These are phyloP conservation scores for Nycticebus coucang DNA, from an alignment of 2,113 vertebrate genomes.

Conservation along the genomic window DNA sequence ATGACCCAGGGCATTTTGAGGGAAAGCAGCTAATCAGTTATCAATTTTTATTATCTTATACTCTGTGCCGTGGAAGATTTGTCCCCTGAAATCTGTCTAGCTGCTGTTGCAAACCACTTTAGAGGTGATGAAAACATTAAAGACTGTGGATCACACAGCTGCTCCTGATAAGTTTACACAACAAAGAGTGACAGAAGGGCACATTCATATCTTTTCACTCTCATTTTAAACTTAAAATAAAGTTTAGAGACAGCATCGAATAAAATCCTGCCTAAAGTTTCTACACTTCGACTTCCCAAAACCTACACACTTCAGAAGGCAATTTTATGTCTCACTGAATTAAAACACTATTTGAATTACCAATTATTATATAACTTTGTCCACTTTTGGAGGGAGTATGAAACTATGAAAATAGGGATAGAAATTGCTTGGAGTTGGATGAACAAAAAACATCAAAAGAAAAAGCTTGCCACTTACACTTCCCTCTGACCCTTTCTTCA, in stretches of 20 bases:
- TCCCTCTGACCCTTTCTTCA: not conserved
- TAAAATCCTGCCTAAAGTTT: not conserved
- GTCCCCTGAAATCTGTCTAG: not conserved
- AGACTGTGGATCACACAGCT: not conserved
- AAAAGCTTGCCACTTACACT: not conserved
- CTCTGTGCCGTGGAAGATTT: not conserved
- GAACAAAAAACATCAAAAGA: not conserved
- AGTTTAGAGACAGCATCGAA: not conserved
- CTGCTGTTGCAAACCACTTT: not conserved
- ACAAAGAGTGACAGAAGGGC: not conserved
- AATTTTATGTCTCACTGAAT: not conserved
- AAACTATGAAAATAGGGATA: not conserved
- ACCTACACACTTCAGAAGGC: not conserved
- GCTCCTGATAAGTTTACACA: not conserved
- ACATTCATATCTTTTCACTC: not conserved
- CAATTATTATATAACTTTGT: not conserved
- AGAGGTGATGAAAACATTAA: not conserved
- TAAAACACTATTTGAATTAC: not conserved
- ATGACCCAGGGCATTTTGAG: not conserved
- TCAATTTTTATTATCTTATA: not conserved
- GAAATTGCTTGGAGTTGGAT: not conserved
- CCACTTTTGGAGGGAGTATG: not conserved
- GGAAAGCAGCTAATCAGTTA: not conserved
- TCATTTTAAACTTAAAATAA: not conserved
- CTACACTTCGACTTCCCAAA: not conserved